A percentile compares a stretch with the other conserved stretches of the same genome.
These are phyloP conservation scores for Tangachromis dhanisi DNA, from an alignment of 2,113 vertebrate species.

Conservation along the genomic window DNA sequence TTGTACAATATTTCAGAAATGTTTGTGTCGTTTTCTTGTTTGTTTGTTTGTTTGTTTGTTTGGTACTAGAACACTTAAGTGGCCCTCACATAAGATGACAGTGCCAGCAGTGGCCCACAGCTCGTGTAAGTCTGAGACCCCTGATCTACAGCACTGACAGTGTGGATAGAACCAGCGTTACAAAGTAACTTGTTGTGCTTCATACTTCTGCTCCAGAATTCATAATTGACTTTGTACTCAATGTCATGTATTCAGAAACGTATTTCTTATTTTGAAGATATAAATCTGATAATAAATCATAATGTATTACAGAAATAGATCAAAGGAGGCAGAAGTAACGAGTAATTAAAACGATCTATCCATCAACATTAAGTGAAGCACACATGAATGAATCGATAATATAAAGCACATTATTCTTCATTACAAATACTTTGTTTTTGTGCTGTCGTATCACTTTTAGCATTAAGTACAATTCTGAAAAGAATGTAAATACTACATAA, in stretches of 20 bases:
- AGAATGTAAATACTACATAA: neutral
- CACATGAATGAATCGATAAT: rapidly evolving
- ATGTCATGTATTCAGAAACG: neutral
- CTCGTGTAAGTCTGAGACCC: neutral
- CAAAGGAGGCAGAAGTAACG: neutral
- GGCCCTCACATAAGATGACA: neutral
- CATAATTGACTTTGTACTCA: neutral
- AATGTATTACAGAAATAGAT: neutral
- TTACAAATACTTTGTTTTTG: neutral
- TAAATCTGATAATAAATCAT: neutral
- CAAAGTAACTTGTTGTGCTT: neutral
- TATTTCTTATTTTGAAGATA: neutral
- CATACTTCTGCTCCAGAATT: neutral
- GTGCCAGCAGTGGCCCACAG: rapidly evolving
- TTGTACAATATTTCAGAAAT: neutral
- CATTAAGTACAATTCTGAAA: neutral
- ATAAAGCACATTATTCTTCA: neutral
- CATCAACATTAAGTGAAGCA: neutral
- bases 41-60: neutral
- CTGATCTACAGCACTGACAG: neutral
- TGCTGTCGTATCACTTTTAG: neutral
- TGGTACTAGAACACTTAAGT: neutral
- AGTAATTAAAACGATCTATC: neutral
- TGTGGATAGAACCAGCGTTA: neutral
- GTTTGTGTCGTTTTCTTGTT: neutral